Percentiles rank a stretch among this genome's conserved stretches.
phyloP scores from a whole-genome alignment of 2,113 vertebrate species.

The Pipra filicauda region DNA sequence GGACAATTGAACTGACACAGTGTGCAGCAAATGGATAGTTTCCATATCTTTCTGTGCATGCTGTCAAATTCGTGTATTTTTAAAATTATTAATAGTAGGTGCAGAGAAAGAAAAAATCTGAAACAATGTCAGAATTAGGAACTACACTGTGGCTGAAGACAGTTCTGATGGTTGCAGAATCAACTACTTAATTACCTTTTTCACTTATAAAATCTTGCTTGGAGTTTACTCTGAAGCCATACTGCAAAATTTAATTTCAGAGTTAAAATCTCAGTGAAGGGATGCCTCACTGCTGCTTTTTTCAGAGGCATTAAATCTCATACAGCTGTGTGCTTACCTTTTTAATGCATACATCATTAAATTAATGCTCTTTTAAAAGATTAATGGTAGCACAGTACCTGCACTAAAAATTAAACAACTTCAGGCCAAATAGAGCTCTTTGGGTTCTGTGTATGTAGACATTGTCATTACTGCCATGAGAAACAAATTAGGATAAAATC shows the following conservation, averaged over 20 bases:
- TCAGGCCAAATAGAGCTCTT: not conserved
- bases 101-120: not conserved
- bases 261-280: not conserved
- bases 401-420: not conserved
- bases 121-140: not conserved
- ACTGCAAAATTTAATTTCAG: not conserved
- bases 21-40: not conserved
- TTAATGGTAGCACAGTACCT: not conserved
- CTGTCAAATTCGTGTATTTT: not conserved
- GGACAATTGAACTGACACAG: constrained; percentile 2
- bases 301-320: not conserved
- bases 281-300: not conserved
- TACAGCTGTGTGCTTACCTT: not conserved
- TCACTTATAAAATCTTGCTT: not conserved
- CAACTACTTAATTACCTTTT: not conserved
- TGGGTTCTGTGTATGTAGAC: not conserved
- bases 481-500: not conserved
- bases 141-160: not conserved
- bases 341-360: not conserved
- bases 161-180: not conserved
- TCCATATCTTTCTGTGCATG: not conserved
- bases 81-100: not conserved
- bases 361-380: not conserved
- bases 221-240: not conserved
- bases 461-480: not conserved